Base-by-base conservation (phyloP, 2,888 invertebrate genomes). In the Schrankia costaestrigalis region DNA sequence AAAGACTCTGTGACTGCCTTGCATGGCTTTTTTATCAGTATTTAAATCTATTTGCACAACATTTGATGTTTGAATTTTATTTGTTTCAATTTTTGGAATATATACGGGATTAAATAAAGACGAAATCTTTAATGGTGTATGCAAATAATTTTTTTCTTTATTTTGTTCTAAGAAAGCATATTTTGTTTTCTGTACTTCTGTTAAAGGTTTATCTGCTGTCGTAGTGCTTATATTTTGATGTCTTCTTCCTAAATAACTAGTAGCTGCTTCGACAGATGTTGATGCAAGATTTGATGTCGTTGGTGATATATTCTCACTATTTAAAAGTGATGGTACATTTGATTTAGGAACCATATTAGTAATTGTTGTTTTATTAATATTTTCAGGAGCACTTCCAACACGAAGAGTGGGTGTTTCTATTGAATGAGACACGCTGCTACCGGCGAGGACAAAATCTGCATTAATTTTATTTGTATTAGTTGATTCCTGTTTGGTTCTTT, bases 401-500 rank as follows among this genome's bases (percentile, higher is more conserved):
- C 76, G 69, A 41, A 85, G 66, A 17, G 85, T 86, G 11, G 84
- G 75, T 8, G 75, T 71, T 63, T 86, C 86, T 14, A 61, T 63
- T 15, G 47, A 25, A 31, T 36, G 39, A 26, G 28, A 40, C 32
- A 50, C 32, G 43, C 44, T 31, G 14, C 41, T 14, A 41, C 43
- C 53, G 9, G 8, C 40, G 26, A 35, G 12, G 35, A 12, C 10
- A 17, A 10, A 19, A 32, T 26, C 31, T 25, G 17, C 37, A 33
- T 47, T 56, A 14, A 14, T 37, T 29, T 42, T 39, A 9, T 10
- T 19, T 29, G 33, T 26, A 10, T 45, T 40, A 23, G 44, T 48
- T 12, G 41, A 39, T 32, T 63, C 79, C 17, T 78, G 72, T 48
- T 89, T 90, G 12, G 89, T 68, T 51, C 90, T 88, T 61, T 91